Evolutionary conservation across 2,113 vertebrate species (phyloP), one percentile per base, ranked within the genome.

Genomic region (Mohoua ochrocephala): DNA sequence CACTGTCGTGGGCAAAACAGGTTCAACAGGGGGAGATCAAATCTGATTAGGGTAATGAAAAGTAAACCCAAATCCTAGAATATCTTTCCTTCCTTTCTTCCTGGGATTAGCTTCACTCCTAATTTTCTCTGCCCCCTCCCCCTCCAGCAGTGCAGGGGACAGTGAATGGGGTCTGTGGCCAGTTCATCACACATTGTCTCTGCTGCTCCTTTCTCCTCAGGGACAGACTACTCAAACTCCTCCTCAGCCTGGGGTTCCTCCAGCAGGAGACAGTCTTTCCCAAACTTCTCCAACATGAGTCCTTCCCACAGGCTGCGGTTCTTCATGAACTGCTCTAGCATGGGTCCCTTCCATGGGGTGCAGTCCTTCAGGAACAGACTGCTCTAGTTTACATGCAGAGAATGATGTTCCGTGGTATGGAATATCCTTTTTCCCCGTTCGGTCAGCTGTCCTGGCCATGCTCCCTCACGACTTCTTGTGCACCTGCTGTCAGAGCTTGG

Each of bases 61-160:
- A 64, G 10, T 47, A 64, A 70, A 30, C 17, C 4, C 15, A 27
- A 35, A 53, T 37, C 23, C 64, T 70, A 19, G 10, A 69, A 24
- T 14, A 42, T 30, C 16, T 47, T 19, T 44, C 6, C 6, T 22
- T 52, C 17, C 14, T 60, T 57, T 69, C 10, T 76, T 81, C 13
- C 16, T 13, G 15, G 10, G 16, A 6, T 81, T 70, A 64, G 3
- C 22, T 81, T 85, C 12, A 7, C 8, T 76, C 21, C n/a, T 61
- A 6, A 24, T 57, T 70, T 52, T 56, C 52, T 54, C 56, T 47
- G 23, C 23, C 18, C 74, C 15, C 37, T 52, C 8, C 4, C 3
- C 4, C 6, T 20, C 9, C 37, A 75, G 49, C 3, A 0, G 6
- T 19, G 9, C 33, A 45, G 28, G 2, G 23, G 30, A 23, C 4